Evolutionary conservation across 2,888 invertebrate species (phyloP).

Genomic region (Ypsolopha sequella): DNA sequence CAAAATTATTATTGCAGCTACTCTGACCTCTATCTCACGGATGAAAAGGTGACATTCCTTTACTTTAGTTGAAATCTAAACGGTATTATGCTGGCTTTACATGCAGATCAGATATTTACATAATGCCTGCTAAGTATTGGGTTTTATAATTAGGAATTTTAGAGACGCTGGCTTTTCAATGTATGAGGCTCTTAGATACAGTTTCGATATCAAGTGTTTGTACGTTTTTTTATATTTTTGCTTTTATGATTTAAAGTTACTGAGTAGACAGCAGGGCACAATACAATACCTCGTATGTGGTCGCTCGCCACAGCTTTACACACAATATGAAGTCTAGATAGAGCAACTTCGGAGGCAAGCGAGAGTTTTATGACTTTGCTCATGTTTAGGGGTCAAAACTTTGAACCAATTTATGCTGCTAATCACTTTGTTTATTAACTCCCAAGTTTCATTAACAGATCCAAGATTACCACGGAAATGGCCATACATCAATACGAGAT

Average conservation of each 20-base stretch:
- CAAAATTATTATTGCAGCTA: constrained; percentile 22
- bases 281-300: too few species aligned
- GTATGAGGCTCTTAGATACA: background rate
- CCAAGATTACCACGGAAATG: background rate
- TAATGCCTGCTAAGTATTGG: background rate
- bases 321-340: too few species aligned
- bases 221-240: too few species aligned
- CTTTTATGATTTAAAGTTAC: too few species aligned
- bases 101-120: constrained; percentile 16
- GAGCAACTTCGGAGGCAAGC: too few species aligned
- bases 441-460: too few species aligned
- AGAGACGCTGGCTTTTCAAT: background rate
- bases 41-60: constrained; percentile 21
- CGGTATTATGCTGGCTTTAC: constrained; percentile 27
- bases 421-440: too few species aligned
- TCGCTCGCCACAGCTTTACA: too few species aligned
- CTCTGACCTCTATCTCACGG: constrained; percentile 17
- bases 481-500: constrained; percentile 1
- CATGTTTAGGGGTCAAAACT: too few species aligned
- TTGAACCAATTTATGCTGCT: too few species aligned
- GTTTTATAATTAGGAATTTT: background rate
- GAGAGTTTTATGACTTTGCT: too few species aligned
- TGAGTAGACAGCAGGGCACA: too few species aligned
- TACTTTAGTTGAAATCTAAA: background rate
- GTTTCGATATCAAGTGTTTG: background rate